Conservation (phyloP, 2,888 invertebrate genomes). For the Nephrocerus scutellatus region DNA sequence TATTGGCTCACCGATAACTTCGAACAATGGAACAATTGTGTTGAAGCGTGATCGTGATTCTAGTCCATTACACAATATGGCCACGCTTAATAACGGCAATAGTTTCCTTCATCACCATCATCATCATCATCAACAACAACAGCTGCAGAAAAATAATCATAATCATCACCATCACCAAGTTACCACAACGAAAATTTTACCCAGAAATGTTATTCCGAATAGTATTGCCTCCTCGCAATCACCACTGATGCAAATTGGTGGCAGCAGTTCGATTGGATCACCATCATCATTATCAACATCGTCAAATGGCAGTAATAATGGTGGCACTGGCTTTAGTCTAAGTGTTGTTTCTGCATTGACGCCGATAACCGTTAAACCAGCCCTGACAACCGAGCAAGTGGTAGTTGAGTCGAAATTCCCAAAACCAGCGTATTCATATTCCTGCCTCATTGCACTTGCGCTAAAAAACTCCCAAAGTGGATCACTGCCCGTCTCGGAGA, state of each 20-base stretch:
- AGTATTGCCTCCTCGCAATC: conserved; percentile 40
- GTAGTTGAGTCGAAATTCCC: conserved; percentile 58
- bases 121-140: too few relatives aligned
- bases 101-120: conserved; percentile 2
- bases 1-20: conserved; percentile 29
- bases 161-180: conserved; percentile 19
- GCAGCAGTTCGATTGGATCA: conserved; percentile 23
- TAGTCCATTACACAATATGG: conserved; percentile 37
- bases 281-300: conserved; percentile 17
- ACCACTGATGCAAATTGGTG: conserved; percentile 24
- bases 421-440: conserved; percentile 96
- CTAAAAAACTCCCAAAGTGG: conserved; percentile 92
- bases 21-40: conserved; percentile 36
- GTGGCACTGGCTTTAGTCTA: conserved; percentile 18
- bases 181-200: conserved; percentile 31
- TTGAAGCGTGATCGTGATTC: conserved; percentile 40
- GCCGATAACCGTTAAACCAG: conserved; percentile 32
- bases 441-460: conserved; percentile 96
- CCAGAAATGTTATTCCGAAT: conserved; percentile 37
- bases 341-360: too few relatives aligned
- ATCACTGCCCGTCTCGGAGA: conserved; percentile 93
- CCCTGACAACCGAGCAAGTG: conserved; percentile 33
- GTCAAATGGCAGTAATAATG: conserved; percentile 23
- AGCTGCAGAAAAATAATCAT: too few relatives aligned
- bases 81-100: conserved; percentile 26